Base-by-base conservation (phyloP, 2,888 invertebrate genomes). In the Hirudinaria manillensis region DNA sequence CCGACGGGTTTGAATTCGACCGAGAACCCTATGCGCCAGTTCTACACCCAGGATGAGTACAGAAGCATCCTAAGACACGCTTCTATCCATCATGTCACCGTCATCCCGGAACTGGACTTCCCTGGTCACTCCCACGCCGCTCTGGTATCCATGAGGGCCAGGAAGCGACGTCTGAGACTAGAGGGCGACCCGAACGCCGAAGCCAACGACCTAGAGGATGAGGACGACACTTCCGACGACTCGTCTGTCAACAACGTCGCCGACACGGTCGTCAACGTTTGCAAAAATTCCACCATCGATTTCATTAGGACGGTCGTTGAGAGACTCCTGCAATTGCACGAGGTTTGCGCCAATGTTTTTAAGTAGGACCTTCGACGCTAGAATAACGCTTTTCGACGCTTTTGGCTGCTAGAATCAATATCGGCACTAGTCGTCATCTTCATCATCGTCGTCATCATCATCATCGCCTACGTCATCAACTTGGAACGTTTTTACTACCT, bases 41-140 rank as follows among this genome's bases (percentile, higher is more conserved):
- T 61, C 13, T 68, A 68, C 36, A 34, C 68, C 21, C n/a, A 3
- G 1, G 21, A 34, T 2, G 68, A 68, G n/a, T 68, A 68, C 36
- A 68, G 36, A 34, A 32, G 32, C 36, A 68, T 68, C n/a, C 21
- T 68, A n/a, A 2, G 21, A 32, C 68, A 68, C 34, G 68, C 68
- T 13, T 13, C n/a, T 10, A 1, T n/a, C n/a, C 68, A 68, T 34
- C 81, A 82, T 75, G 80, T 83, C 27, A 78, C 80, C 75, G 79
- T 83, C 32, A 82, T 83, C 24, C 83, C 83, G 16, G 83, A 83
- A 77, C 77, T 83, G 36, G 83, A 83, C 66, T 81, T 82, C 81
- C 83, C 83, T 0, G 83, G 82, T 3, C 83, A 84, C 75, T 79
- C 80, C 21, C 79, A 81, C 67, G 83, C 83, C 0, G 82, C 83